A percentile compares a stretch with the other conserved stretches of the same genome.
These are phyloP conservation scores for Dipodomys ordii DNA, from an alignment of 2,113 vertebrate genomes.

Conservation along the genomic window DNA sequence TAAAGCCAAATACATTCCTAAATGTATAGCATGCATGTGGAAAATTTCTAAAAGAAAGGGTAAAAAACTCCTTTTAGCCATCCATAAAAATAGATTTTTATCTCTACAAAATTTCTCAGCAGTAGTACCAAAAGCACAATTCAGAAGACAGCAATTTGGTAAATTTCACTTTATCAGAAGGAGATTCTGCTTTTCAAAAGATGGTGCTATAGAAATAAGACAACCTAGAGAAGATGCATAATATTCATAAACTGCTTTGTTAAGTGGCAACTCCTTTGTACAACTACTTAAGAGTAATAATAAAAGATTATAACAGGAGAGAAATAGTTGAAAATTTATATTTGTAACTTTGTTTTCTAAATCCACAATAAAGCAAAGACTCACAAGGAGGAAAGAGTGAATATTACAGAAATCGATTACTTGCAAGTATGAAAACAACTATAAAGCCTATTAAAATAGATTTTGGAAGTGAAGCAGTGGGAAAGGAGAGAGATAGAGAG, in stretches of 20 bases:
- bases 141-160: background rate
- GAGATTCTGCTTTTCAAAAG: constrained; percentile 9
- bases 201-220: background rate
- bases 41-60: background rate
- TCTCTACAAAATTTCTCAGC: background rate
- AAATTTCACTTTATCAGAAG: constrained; percentile 1
- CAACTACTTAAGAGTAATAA: background rate
- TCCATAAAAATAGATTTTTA: background rate
- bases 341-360: background rate
- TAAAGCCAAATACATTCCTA: background rate
- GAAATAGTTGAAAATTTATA: background rate
- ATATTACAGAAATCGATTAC: too few relatives aligned
- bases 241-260: too few relatives aligned
- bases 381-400: too few relatives aligned
- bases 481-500: too few relatives aligned
- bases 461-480: too few relatives aligned
- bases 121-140: background rate
- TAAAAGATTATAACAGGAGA: background rate
- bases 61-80: background rate
- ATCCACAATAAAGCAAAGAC: too few relatives aligned
- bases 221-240: background rate
- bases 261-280: too few relatives aligned
- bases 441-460: too few relatives aligned
- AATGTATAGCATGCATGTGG: background rate
- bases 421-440: too few relatives aligned